Percentiles rank a stretch among this genome's conserved stretches.
Evolutionary conservation across 2,888 invertebrate species (phyloP).

Genomic region (Hydriomena furcata): DNA sequence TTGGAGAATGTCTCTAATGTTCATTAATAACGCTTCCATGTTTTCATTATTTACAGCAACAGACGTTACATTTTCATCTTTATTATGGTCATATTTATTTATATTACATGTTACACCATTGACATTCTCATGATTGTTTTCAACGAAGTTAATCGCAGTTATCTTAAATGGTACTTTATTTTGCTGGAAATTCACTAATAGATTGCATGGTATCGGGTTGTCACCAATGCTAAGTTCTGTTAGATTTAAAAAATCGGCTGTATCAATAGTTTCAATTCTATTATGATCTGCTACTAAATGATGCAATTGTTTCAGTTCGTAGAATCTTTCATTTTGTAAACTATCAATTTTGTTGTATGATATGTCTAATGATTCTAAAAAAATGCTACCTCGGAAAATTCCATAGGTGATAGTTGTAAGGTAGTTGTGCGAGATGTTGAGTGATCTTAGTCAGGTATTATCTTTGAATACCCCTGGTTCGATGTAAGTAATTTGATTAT

Average conservation of each 20-base stretch:
- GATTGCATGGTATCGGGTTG: constrained; percentile 62
- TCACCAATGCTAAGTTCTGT: constrained; percentile 59
- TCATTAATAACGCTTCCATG: constrained; percentile 21
- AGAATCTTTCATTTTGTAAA: constrained; percentile 58
- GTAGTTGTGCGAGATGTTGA: constrained; percentile 64
- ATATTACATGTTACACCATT: constrained; percentile 47
- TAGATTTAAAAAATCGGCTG: constrained; percentile 52
- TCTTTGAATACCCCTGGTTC: constrained; percentile 62
- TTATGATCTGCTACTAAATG: constrained; percentile 61
- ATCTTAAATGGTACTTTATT: constrained; percentile 37
- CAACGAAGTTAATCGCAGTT: constrained; percentile 46
- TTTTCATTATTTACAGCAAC: not conserved
- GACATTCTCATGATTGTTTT: constrained; percentile 40
- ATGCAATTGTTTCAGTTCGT: constrained; percentile 48
- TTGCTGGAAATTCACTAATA: constrained; percentile 48
- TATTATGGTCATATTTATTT: constrained; percentile 18
- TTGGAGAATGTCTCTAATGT: constrained; percentile 39
- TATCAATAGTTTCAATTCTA: constrained; percentile 47
- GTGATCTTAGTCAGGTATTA: constrained; percentile 41
- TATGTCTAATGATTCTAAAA: constrained; percentile 54
- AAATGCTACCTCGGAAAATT: constrained; percentile 52
- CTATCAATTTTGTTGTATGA: constrained; percentile 59
- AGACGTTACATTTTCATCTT: not conserved
- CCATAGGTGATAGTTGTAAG: constrained; percentile 54
- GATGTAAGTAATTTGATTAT: constrained; percentile 54